A percentile compares a stretch with the other conserved stretches of the same genome.
These are phyloP conservation scores for Apostichopus parvimensis DNA, from an alignment of 35 echinoderm and acorn worm genomes.

Conservation along the genomic window DNA sequence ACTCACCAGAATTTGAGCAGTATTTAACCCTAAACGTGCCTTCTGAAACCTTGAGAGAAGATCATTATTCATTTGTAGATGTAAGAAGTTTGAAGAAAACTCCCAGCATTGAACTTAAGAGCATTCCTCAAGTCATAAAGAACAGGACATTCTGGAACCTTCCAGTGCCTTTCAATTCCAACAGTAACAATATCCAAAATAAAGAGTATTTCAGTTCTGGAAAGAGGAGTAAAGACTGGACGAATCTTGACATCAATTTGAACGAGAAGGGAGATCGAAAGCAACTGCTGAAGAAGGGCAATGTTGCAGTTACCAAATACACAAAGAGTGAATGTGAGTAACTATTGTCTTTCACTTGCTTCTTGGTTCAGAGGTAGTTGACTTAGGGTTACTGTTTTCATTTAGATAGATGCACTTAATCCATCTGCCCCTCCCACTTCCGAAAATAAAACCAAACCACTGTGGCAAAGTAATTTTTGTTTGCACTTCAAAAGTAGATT, in stretches of 20 bases:
- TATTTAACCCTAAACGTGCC: constrained; percentile 40
- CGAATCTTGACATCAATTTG: not conserved
- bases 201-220: not conserved
- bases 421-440: no score
- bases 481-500: no score
- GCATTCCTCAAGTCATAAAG: not conserved
- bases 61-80: constrained; percentile 4
- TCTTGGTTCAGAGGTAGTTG: not conserved
- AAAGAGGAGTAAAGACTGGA: constrained; percentile 7
- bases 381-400: not conserved
- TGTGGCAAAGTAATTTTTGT: no score
- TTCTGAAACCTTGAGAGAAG: constrained; percentile 12
- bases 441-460: no score
- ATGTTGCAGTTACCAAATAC: not conserved
- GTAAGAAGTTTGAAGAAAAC: not conserved
- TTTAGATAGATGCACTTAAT: no score
- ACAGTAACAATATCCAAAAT: not conserved
- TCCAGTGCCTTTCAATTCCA: constrained; percentile 10
- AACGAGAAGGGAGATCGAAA: not conserved
- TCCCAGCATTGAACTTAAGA: constrained; percentile 9
- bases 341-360: not conserved
- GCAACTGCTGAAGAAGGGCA: not conserved
- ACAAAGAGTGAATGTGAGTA: constrained; percentile 32
- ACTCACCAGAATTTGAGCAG: constrained; percentile 51
- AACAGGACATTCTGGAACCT: constrained; percentile 1